Evolutionary conservation across 2,113 vertebrate species (phyloP), one percentile per base, ranked within the genome.

Genomic region (Bucco capensis): DNA sequence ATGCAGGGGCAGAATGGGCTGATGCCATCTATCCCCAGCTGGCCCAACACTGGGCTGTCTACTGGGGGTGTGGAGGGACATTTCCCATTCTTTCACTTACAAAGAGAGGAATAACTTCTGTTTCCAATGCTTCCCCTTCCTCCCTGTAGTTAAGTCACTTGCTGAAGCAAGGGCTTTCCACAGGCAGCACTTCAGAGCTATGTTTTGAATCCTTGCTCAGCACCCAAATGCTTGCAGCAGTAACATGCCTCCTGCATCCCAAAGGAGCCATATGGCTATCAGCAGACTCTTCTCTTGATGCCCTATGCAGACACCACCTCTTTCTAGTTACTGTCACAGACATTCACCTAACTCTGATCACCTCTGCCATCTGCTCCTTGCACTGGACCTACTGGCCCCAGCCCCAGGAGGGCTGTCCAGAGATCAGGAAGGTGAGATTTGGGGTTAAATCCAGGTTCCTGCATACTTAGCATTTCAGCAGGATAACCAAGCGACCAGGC

Each of bases 91-190:
- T 88, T 60, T 40, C 72, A 28, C 47, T 92, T 88, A 91, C 89
- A 80, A 73, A 89, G 46, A 65, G 16, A 91, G 24, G 75, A 83
- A 60, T 65, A 79, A 62, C 2, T 89, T 49, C 49, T 51, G 51
- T 91, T 81, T 72, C n/a, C 21, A 91, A 74, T 37, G 56, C 76
- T 88, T 88, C 92, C 90, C 28, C 38, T 83, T 92, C 89, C 83
- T 94, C 86, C 56, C 49, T 50, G n/a, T 4, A 71, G 67, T 44
- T 71, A 91, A 85, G 82, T 50, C 46, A 40, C 66, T 65, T 70
- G 80, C 66, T 86, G 83, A 79, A 83, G 56, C n/a, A 61, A 74
- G n/a, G 72, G 38, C 65, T 90, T 95, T 93, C 72, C 65, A 74
- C 2, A 8, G 90, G 56, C 86, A 86, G 72, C 86, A 40, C 56